Evolutionary conservation across 2,797 vertebrate species (phyloP).

Genomic region (Pangasius krempfi): DNA sequence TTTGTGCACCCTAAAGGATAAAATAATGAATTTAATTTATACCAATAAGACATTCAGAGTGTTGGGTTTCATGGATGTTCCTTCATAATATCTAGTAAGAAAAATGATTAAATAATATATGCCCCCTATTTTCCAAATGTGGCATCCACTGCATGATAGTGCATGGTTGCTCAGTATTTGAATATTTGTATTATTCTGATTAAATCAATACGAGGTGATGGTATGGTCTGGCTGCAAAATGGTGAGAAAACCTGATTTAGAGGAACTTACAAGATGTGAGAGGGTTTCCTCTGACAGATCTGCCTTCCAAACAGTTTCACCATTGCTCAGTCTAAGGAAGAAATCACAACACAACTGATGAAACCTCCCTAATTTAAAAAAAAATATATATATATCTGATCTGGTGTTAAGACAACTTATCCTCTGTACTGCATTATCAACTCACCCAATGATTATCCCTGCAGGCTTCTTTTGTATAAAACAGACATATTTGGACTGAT

Average conservation of each 20-base stretch:
- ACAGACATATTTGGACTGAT: conserved; percentile 63
- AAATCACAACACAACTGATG: not conserved
- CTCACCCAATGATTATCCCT: conserved; percentile 66
- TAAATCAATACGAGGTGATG: not conserved
- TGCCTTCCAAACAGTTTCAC: conserved; percentile 69
- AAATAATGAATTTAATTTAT: not conserved
- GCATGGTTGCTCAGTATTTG: not conserved
- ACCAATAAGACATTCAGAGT: not conserved
- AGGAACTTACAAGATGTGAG: conserved; percentile 63
- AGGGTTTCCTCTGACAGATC: conserved; percentile 62
- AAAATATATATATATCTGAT: too few relatives aligned
- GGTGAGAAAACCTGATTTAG: not conserved
- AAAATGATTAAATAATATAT: not conserved
- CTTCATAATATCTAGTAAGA: not conserved
- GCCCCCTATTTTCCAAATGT: not conserved
- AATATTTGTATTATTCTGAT: not conserved
- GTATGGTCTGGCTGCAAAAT: not conserved
- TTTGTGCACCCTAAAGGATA: not conserved
- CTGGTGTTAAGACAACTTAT: not conserved
- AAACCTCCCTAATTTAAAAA: not conserved
- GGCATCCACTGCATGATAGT: not conserved
- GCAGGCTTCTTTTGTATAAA: conserved; percentile 59
- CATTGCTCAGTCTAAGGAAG: conserved; percentile 71
- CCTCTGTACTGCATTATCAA: not conserved
- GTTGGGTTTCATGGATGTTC: not conserved